Percentiles rank a stretch among this genome's conserved stretches.
Evolutionary conservation across 1,140 invertebrate species (phyloP).

Genomic region (Leptinotarsa defecta): DNA sequence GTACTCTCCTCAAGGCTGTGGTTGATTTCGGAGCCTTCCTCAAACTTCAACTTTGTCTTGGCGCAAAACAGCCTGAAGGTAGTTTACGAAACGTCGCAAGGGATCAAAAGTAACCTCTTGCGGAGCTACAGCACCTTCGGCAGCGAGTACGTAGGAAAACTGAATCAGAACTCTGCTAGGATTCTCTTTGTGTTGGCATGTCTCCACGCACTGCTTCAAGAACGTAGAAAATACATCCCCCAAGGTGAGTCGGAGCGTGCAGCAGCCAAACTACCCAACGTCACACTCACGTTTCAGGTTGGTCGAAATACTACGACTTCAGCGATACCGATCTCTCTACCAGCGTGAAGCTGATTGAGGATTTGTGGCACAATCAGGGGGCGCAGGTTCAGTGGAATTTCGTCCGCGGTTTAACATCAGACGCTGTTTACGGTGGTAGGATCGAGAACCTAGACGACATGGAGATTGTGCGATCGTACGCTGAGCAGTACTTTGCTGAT

Average conservation of each 20-base stretch:
- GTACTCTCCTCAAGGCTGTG: constrained; percentile 67
- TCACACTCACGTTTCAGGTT: constrained; percentile 60
- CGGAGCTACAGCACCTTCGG: constrained; percentile 57
- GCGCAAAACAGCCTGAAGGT: constrained; percentile 68
- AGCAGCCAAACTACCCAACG: no score
- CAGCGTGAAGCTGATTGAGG: constrained; percentile 73
- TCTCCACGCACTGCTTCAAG: constrained; percentile 87
- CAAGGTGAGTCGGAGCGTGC: constrained; percentile 55
- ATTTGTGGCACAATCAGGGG: constrained; percentile 58
- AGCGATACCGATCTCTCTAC: constrained; percentile 81
- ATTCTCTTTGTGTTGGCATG: constrained; percentile 75
- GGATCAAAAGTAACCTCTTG: constrained; percentile 64
- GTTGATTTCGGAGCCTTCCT: constrained; percentile 74
- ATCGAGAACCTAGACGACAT: constrained; percentile 83
- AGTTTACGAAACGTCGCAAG: constrained; percentile 80
- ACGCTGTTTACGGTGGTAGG: constrained; percentile 86
- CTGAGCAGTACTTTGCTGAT: constrained; percentile 73
- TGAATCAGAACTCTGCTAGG: constrained; percentile 53
- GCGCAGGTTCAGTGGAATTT: constrained; percentile 71
- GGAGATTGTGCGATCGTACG: constrained; percentile 73
- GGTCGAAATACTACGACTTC: constrained; percentile 91
- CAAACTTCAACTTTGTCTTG: constrained; percentile 66
- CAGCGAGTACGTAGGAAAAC: constrained; percentile 50
- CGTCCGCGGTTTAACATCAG: constrained; percentile 78
- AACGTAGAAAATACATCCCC: constrained; percentile 84